Base-by-base conservation (phyloP, 2,888 invertebrate species). In the Diloba caeruleocephala region DNA sequence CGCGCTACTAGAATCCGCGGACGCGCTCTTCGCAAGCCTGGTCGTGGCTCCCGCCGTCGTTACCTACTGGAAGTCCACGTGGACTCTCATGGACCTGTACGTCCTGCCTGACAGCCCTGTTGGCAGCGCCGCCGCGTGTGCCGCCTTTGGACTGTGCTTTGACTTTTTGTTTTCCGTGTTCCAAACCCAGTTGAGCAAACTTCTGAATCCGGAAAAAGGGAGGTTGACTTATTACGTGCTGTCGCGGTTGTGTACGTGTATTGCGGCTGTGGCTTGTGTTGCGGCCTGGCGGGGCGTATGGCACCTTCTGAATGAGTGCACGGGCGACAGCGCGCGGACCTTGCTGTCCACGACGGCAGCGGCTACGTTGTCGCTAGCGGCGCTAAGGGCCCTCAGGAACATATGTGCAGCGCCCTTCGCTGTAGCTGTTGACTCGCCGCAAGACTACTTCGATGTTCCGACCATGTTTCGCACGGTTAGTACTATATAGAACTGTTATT, bases 241-340 rank as follows among this genome's bases (percentile, higher is more conserved):
- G 46, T 97, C 97, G 61, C 92, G 98, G 46, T 65, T 96, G 19
- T 98, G 97, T 84, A 97, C 98, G 12, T 94, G 94, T 57, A 82
- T 96, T 64, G 97, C 96, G 78, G 97, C 96, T 6, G 94, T 96
- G 72, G 96, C 96, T 59, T 97, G 97, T 84, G 97, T 98, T 32
- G 97, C 97, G 78, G 97, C 97, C 55, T 98, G 98, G 98, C 94
- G 98, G 6, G 98, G 98, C 1, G 95, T 96, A 33, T 98, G 98
- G 98, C 94, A 94, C 71, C 90, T 95, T 38, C 93, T 97, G 74
- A 97, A 97, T 80, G 91, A 95, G 81, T 95, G 96, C 74, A 96
- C 96, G 26, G 95, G 95, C 31, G 92, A 90, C 70, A 94, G 93
- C 79, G 92, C 87, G 43, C 92, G 88, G 52, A 94, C 95, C 62